Conservation (phyloP, 2,113 vertebrate genomes). For the Orthonyx spaldingii region DNA sequence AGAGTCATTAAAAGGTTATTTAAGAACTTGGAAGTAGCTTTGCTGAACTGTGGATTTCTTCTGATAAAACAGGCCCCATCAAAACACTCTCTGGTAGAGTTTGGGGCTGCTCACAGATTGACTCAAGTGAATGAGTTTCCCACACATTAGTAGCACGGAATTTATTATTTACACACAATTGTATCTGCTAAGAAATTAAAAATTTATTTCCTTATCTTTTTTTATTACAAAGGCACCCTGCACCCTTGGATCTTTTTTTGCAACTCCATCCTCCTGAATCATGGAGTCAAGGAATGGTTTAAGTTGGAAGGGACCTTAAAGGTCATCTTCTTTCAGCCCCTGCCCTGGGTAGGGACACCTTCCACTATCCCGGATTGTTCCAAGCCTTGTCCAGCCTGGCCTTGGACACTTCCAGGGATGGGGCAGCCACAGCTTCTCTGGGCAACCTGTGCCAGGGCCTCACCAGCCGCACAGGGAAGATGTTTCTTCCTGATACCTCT, state of each 20-base stretch:
- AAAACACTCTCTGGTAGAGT: background rate
- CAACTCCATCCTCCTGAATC: background rate
- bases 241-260: background rate
- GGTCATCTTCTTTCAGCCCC: background rate
- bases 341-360: background rate
- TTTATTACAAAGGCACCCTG: background rate
- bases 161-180: background rate
- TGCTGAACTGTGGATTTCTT: background rate
- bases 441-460: background rate
- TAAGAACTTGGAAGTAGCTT: background rate
- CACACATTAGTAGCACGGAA: fast-evolving
- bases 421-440: background rate
- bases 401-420: background rate
- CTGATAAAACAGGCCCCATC: background rate
- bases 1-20: background rate
- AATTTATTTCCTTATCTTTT: too few relatives aligned
- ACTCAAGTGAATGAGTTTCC: background rate
- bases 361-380: background rate
- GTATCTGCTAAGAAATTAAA: background rate
- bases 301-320: background rate
- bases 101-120: background rate
- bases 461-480: background rate
- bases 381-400: background rate
- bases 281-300: background rate
- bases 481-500: background rate